Percentiles rank a stretch among this genome's conserved stretches.
These are phyloP conservation scores for Blastobasis lacticolella DNA, from an alignment of 2,888 invertebrate species.

Conservation along the genomic window DNA sequence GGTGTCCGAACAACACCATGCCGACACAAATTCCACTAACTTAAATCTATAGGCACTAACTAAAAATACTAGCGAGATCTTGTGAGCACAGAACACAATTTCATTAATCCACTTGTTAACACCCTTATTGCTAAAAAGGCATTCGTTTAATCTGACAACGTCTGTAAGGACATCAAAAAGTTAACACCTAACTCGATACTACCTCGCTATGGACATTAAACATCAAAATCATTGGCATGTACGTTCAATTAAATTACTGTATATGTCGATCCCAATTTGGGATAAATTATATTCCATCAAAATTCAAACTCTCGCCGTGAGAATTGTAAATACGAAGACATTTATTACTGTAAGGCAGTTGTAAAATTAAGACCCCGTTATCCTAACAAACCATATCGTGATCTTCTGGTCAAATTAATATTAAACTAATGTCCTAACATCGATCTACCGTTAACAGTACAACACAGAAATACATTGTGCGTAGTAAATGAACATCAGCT, in stretches of 20 bases:
- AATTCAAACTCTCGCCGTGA: not conserved
- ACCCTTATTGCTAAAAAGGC: slow-evolving; percentile 63
- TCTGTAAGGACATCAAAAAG: slow-evolving; percentile 55
- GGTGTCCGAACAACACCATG: slow-evolving; percentile 36
- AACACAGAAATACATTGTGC: slow-evolving; percentile 36
- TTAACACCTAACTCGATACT: slow-evolving; percentile 26
- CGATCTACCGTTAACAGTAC: not conserved
- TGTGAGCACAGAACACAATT: slow-evolving; percentile 70
- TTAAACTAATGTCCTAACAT: too few relatives aligned
- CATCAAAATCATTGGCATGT: slow-evolving; percentile 32
- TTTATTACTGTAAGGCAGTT: not conserved
- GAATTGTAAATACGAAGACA: not conserved
- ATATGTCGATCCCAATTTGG: not conserved
- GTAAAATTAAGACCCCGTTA: not conserved
- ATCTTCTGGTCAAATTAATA: too few relatives aligned
- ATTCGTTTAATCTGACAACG: slow-evolving; percentile 39
- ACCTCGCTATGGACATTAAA: slow-evolving; percentile 29
- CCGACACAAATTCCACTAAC: slow-evolving; percentile 53
- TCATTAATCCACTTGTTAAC: slow-evolving; percentile 39
- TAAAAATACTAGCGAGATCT: slow-evolving; percentile 73
- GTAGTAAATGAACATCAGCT: slow-evolving; percentile 34
- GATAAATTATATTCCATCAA: not conserved
- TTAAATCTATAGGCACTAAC: slow-evolving; percentile 68
- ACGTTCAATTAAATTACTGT: slow-evolving; percentile 20
- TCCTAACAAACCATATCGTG: not conserved